Evolutionary conservation across 1,140 invertebrate species (phyloP).

Genomic region (Zeugodacus cucurbitae): DNA sequence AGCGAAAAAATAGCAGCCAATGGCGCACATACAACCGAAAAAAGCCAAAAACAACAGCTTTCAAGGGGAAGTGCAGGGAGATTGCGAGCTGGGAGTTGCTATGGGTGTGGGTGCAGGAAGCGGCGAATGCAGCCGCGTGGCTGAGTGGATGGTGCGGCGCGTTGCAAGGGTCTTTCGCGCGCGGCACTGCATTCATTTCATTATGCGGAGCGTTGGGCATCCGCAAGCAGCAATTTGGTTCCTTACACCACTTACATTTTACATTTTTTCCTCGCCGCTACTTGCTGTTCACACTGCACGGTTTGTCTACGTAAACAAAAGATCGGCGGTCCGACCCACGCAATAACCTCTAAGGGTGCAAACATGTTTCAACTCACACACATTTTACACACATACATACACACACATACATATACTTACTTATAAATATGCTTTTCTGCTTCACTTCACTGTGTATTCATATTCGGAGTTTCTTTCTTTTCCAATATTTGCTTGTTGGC

Average conservation of each 20-base stretch:
- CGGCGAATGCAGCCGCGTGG: neutral
- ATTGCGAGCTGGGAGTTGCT: too few species aligned
- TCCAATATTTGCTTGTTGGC: neutral
- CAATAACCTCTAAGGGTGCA: neutral
- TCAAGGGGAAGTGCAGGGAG: neutral
- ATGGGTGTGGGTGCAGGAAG: neutral
- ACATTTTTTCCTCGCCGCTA: neutral
- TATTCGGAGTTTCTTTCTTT: conserved; percentile 35
- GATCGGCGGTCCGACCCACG: neutral
- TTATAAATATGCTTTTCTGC: neutral
- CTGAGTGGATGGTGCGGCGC: neutral
- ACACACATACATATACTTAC: too few species aligned
- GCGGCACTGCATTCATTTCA: conserved; percentile 23
- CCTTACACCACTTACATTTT: neutral
- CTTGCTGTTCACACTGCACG: neutral
- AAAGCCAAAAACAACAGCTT: neutral
- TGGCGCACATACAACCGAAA: neutral
- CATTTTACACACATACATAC: too few species aligned
- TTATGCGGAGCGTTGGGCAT: conserved; percentile 27
- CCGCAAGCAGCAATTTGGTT: conserved; percentile 14
- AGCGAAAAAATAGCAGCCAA: neutral
- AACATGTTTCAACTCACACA: too few species aligned
- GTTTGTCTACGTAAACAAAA: neutral
- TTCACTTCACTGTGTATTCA: neutral
- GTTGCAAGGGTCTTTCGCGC: too few species aligned